Evolutionary conservation across 1,140 invertebrate genomes (phyloP).

Genomic region (Drosophila auraria): DNA sequence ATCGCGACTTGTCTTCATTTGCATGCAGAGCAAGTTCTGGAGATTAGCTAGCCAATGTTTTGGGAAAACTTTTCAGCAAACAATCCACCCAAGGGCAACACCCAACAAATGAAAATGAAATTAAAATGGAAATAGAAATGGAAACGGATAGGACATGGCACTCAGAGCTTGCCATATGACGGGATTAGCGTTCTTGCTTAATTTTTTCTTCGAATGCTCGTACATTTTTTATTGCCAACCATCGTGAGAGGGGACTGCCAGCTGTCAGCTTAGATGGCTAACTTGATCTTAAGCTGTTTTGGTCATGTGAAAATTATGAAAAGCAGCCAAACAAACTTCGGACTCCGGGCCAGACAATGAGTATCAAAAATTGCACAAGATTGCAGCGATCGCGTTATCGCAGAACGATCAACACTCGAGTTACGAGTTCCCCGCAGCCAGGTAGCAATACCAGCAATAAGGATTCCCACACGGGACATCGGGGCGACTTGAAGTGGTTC

Average conservation of each 20-base stretch:
- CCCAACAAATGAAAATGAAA: slow-evolving; percentile 65
- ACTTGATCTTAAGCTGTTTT: slow-evolving; percentile 83
- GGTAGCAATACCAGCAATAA: slow-evolving; percentile 33
- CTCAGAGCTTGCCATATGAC: slow-evolving; percentile 60
- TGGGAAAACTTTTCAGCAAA: slow-evolving; percentile 77
- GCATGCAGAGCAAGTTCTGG: slow-evolving; percentile 69
- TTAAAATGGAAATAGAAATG: slow-evolving; percentile 67
- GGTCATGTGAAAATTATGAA: slow-evolving; percentile 82
- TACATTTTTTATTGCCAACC: slow-evolving; percentile 46
- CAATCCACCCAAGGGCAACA: slow-evolving; percentile 46
- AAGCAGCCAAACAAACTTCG: slow-evolving; percentile 58
- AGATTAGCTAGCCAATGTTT: slow-evolving; percentile 77
- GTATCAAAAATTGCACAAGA: slow-evolving; percentile 66
- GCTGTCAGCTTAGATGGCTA: slow-evolving; percentile 80
- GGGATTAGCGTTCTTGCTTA: slow-evolving; percentile 65
- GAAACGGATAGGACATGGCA: slow-evolving; percentile 44
- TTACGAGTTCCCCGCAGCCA: slow-evolving; percentile 43
- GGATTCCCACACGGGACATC: slow-evolving; percentile 72
- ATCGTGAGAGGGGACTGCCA: slow-evolving; percentile 71
- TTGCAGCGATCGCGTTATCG: slow-evolving; percentile 63
- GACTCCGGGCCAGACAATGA: slow-evolving; percentile 43
- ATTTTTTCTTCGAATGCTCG: slow-evolving; percentile 14
- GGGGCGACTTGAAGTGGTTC: slow-evolving; percentile 69
- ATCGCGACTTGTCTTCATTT: slow-evolving; percentile 61
- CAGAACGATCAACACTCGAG: slow-evolving; percentile 64